phyloP scores from a whole-genome alignment of 1,140 invertebrate species.

The Heliconius eleuchia region DNA sequence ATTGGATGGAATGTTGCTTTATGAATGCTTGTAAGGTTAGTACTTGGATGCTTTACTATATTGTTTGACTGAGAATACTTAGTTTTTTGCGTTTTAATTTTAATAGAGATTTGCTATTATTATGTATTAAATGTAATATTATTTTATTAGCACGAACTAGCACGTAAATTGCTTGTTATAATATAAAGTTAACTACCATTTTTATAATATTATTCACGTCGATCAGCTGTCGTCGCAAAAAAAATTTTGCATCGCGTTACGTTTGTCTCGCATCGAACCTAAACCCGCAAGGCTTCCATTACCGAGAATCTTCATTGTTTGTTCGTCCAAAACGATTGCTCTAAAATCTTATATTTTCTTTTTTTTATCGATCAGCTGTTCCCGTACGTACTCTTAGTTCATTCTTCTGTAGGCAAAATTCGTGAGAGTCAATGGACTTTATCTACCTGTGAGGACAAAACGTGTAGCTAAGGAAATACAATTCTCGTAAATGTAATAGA shows the following conservation, averaged over 20 bases:
- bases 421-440: slow-evolving; percentile 34
- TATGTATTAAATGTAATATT: too few relatives aligned
- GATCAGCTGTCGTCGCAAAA: slow-evolving; percentile 29
- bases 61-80: too few relatives aligned
- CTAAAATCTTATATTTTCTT: slow-evolving; percentile 28
- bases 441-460: slow-evolving; percentile 41
- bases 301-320: slow-evolving; percentile 20
- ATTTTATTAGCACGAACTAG: too few relatives aligned
- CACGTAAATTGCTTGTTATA: too few relatives aligned
- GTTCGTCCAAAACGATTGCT: slow-evolving; percentile 23
- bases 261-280: slow-evolving; percentile 10
- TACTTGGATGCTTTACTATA: too few relatives aligned
- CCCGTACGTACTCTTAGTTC: slow-evolving; percentile 46
- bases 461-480: background rate
- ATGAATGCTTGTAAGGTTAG: too few relatives aligned
- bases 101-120: too few relatives aligned
- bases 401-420: slow-evolving; percentile 38
- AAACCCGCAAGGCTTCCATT: slow-evolving; percentile 17
- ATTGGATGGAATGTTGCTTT: too few relatives aligned
- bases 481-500: slow-evolving; percentile 24
- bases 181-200: too few relatives aligned
- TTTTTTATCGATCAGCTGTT: slow-evolving; percentile 55
- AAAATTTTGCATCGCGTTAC: background rate
- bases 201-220: background rate
- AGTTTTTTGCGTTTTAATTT: too few relatives aligned